Evolutionary conservation across 2,888 invertebrate genomes (phyloP).

Genomic region (Apoda limacodes): DNA sequence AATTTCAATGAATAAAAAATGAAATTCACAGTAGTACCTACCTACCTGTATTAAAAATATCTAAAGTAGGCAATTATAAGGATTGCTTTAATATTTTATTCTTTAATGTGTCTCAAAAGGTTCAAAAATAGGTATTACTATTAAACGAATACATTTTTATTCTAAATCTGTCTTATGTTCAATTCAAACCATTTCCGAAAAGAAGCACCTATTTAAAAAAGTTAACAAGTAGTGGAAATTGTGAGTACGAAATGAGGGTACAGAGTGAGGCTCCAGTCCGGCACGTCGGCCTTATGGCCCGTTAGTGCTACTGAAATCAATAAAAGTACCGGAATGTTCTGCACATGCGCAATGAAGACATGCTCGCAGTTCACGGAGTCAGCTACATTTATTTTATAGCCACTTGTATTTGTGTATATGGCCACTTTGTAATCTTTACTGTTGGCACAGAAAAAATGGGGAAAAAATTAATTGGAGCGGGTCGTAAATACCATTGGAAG

Average conservation of each 20-base stretch:
- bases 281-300: constrained; percentile 68
- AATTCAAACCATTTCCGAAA: constrained; percentile 28
- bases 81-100: too few species aligned
- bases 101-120: too few species aligned
- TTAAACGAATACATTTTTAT: constrained; percentile 2
- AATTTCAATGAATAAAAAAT: too few species aligned
- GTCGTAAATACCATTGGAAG: constrained; percentile 34
- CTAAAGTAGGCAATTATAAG: too few species aligned
- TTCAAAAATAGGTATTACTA: too few species aligned
- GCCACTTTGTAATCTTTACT: constrained; percentile 60
- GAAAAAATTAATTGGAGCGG: constrained; percentile 45
- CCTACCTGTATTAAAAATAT: too few species aligned
- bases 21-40: too few species aligned
- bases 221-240: constrained; percentile 58
- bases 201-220: constrained; percentile 54
- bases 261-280: constrained; percentile 56
- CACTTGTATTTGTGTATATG: constrained; percentile 68
- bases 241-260: constrained; percentile 65
- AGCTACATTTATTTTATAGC: constrained; percentile 68
- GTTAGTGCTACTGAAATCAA: constrained; percentile 79
- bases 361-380: constrained; percentile 50
- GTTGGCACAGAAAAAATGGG: constrained; percentile 52
- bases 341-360: constrained; percentile 64
- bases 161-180: too few species aligned
- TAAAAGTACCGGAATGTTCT: constrained; percentile 73